phyloP scores from a whole-genome alignment of 2,888 invertebrate species.

The Caenorhabditis sp. region DNA sequence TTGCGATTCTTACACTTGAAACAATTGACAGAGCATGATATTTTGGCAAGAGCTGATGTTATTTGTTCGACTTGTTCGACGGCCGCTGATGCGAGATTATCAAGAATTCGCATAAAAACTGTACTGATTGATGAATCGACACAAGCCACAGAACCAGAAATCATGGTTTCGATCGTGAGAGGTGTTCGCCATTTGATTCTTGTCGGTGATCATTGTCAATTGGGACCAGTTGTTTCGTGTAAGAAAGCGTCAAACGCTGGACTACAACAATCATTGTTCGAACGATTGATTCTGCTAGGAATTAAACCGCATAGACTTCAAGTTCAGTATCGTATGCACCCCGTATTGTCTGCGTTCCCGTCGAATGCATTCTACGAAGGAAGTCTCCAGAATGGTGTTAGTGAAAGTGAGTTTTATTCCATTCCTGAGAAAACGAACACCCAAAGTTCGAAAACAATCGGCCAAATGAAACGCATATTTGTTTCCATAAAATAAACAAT shows the following conservation, averaged over 20 bases:
- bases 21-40: constrained; percentile 41
- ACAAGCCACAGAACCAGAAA: constrained; percentile 75
- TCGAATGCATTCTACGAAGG: constrained; percentile 99
- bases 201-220: constrained; percentile 98
- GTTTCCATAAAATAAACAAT: no score
- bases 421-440: no score
- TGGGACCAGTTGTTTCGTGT: constrained; percentile 99
- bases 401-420: constrained; percentile 78
- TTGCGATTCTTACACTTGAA: constrained; percentile 79
- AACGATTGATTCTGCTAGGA: constrained; percentile 92
- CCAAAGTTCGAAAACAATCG: no score
- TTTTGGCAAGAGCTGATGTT: constrained; percentile 85
- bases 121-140: constrained; percentile 71
- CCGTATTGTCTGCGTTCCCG: constrained; percentile 93
- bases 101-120: constrained; percentile 74
- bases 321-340: constrained; percentile 97
- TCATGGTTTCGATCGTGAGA: constrained; percentile 95
- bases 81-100: constrained; percentile 93
- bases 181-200: constrained; percentile 95
- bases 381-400: constrained; percentile 96
- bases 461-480: no score
- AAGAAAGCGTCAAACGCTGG: constrained; percentile 90
- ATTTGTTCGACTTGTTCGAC: constrained; percentile 99
- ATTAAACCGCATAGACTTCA: constrained; percentile 87
- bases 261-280: constrained; percentile 94